Evolutionary conservation across 2,113 vertebrate genomes (phyloP).

Genomic region (Seriola quinqueradiata): DNA sequence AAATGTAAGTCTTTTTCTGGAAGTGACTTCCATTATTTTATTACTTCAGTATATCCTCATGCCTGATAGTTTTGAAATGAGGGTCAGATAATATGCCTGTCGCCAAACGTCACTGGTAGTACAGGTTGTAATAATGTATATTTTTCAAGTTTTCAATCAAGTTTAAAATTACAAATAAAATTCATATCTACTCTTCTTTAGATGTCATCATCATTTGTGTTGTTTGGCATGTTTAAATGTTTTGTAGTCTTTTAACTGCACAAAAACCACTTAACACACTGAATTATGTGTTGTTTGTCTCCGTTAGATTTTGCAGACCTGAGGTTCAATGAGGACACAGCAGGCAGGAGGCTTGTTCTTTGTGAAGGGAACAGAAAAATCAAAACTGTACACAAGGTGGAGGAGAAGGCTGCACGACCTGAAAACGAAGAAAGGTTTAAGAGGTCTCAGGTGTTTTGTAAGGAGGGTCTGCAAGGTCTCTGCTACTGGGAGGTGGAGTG

Average conservation of each 20-base stretch:
- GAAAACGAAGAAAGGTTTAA: conserved; percentile 22
- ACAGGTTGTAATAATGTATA: not conserved
- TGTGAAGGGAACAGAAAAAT: conserved; percentile 17
- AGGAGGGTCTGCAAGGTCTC: not conserved
- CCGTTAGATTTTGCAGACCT: conserved; percentile 55
- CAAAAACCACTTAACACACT: not conserved
- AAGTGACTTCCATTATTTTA: too few species aligned
- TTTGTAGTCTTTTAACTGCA: not conserved
- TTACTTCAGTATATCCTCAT: too few species aligned
- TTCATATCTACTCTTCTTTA: not conserved
- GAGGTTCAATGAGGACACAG: conserved; percentile 53
- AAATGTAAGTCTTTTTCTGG: conserved; percentile 51
- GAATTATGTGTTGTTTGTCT: not conserved
- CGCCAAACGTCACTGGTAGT: too few species aligned
- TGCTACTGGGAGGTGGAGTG: conserved; percentile 65
- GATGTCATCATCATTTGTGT: too few species aligned
- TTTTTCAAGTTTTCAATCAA: not conserved
- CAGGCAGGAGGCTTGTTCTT: conserved; percentile 8
- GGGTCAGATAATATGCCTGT: too few species aligned
- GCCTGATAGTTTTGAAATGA: not conserved
- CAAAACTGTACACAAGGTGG: not conserved
- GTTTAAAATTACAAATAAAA: too few species aligned
- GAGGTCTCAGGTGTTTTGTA: conserved; percentile 50
- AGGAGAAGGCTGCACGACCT: not conserved
- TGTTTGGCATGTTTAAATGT: too few species aligned